Conservation (phyloP, 2,797 vertebrate species). For the Botia kubotai region DNA sequence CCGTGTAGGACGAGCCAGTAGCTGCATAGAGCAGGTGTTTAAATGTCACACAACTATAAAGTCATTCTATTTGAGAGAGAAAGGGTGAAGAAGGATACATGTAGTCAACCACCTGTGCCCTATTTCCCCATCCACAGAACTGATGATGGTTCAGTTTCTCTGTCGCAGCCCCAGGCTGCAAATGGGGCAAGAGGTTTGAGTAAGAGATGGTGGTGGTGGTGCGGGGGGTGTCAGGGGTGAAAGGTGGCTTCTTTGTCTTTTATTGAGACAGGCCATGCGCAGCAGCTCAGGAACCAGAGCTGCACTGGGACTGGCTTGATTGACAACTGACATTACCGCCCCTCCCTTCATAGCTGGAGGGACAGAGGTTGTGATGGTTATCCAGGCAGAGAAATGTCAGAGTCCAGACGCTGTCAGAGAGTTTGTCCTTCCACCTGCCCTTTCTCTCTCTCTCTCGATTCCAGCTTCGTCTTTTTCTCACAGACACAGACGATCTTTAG, state of each 20-base stretch:
- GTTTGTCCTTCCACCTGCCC: conserved; percentile 34
- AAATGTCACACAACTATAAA: conserved; percentile 30
- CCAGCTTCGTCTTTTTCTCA: not conserved
- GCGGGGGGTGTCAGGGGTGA: conserved; percentile 51
- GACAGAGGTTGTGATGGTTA: conserved; percentile 80
- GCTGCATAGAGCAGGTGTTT: conserved; percentile 40
- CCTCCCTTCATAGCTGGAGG: conserved; percentile 72
- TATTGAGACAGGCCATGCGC: conserved; percentile 45
- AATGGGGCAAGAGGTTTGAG: conserved; percentile 52
- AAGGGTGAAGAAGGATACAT: conserved; percentile 18
- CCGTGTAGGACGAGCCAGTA: conserved; percentile 25
- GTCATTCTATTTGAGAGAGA: conserved; percentile 14
- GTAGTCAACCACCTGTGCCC: conserved; percentile 53
- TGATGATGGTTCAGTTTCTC: conserved; percentile 49
- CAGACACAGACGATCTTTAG: conserved; percentile 3
- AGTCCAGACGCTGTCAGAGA: conserved; percentile 61
- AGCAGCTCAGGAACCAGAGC: conserved; percentile 49
- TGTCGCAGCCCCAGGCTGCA: conserved; percentile 46
- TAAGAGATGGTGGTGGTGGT: conserved; percentile 24
- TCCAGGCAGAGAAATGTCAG: conserved; percentile 86
- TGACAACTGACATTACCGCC: conserved; percentile 86
- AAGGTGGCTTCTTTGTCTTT: conserved; percentile 60
- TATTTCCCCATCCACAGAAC: conserved; percentile 41
- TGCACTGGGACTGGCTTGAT: conserved; percentile 67
- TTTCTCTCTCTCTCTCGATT: conserved; percentile 10